Evolutionary conservation across 1,140 invertebrate genomes (phyloP), one percentile per base, ranked within the genome.

Genomic region (Kradibia gibbosae): DNA sequence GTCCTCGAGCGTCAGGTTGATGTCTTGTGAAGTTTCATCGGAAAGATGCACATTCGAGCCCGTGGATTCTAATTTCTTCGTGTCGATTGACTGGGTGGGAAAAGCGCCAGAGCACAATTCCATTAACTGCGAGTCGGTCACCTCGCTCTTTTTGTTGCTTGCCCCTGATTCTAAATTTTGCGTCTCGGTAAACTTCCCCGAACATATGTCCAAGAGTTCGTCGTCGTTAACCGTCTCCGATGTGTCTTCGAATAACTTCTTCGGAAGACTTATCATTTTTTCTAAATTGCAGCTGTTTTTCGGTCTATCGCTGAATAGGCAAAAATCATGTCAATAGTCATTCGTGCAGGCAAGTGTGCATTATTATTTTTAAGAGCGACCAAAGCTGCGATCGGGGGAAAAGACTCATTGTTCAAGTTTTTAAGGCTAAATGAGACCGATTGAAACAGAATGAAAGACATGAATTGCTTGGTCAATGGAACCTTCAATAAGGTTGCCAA

Each of bases 131-230:
- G 86, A 86, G 3, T 78, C 81, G 5, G 67, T 82, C 0, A 82
- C 55, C n/a, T 31, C 81, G n/a, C 60, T 76, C 45, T 70, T 22
- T 0, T 50, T 36, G 5, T 60, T 71, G 0, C 20, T 60, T 20
- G 8, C n/a, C 28, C 45, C n/a, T 55, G 25, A 60, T 76, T 22
- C 53, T 39, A 82, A 83, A 77, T 39, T 71, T 60, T 84, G 77
- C 65, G 81, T 78, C 82, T 83, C 42, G 83, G 82, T 80, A 84
- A 93, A 93, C 83, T 88, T 90, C 1, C 92, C 92, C 0, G 93
- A 93, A 85, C 92, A 93, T n/a, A 93, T 83, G 11, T 88, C 89
- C 17, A 93, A 83, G 17, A 93, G 82, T 67, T 93, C 92, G 17
- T 92, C 90, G 15, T 92, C 91, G 78, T 91, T 90, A 0, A 91